Percentiles rank a stretch among this genome's conserved stretches.
Conservation (phyloP, 2,888 invertebrate genomes). For the Agonopterix subpropinquella region DNA sequence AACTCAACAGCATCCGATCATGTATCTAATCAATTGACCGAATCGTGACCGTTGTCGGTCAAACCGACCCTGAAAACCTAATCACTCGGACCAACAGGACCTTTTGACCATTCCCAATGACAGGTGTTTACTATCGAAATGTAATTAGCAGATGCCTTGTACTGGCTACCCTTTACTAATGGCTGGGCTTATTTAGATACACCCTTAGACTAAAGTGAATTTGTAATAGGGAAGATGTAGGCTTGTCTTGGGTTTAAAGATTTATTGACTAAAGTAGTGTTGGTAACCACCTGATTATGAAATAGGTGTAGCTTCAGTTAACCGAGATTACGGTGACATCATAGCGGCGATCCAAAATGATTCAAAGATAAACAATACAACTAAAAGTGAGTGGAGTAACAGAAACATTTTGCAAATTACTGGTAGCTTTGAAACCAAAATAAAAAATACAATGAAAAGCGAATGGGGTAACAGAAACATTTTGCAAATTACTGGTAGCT, state of each 20-base stretch:
- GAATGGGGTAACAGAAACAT: no score
- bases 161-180: slow-evolving; percentile 47
- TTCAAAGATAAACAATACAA: no score
- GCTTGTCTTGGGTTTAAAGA: slow-evolving; percentile 45
- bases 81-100: slow-evolving; percentile 36
- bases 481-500: no score
- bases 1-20: neutral
- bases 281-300: slow-evolving; percentile 15
- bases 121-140: slow-evolving; percentile 58
- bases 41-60: slow-evolving; percentile 40
- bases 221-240: slow-evolving; percentile 56
- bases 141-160: slow-evolving; percentile 45
- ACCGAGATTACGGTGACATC: no score
- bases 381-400: no score
- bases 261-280: slow-evolving; percentile 35
- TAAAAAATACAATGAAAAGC: no score
- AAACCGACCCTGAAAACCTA: slow-evolving; percentile 46
- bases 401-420: no score
- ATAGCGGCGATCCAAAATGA: no score
- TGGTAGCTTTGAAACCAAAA: no score
- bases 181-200: slow-evolving; percentile 42
- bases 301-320: no score
- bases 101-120: slow-evolving; percentile 34
- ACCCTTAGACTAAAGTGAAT: slow-evolving; percentile 53
- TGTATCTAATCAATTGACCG: slow-evolving; percentile 45